Conservation (phyloP, 2,797 vertebrate species). For the Muscicapa striata region DNA sequence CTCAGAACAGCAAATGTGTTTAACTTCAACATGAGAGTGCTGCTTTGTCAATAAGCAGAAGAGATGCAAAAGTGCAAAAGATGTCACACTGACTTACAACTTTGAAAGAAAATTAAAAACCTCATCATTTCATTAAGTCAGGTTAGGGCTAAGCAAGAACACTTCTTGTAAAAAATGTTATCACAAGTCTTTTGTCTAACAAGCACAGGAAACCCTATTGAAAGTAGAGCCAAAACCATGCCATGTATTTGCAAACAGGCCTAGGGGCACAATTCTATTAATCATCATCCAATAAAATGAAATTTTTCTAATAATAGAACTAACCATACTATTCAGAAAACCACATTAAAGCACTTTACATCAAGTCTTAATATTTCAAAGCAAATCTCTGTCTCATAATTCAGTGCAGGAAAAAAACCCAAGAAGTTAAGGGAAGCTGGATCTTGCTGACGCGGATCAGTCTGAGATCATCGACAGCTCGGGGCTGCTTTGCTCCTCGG, state of each 20-base stretch:
- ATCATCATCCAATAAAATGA: neutral
- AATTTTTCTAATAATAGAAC: neutral
- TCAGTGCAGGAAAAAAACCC: neutral
- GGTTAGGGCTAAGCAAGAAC: neutral
- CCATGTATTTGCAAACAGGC: neutral
- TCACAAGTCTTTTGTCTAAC: neutral
- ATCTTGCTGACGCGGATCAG: neutral
- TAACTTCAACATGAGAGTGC: neutral
- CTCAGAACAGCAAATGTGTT: neutral
- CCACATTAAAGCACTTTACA: neutral
- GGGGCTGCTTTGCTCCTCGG: accelerated
- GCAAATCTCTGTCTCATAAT: neutral
- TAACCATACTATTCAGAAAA: neutral
- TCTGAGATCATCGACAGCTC: neutral
- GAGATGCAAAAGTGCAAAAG: neutral
- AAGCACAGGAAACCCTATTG: neutral
- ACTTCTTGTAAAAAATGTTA: neutral
- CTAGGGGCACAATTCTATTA: accelerated
- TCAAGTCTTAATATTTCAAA: neutral
- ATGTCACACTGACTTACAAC: neutral
- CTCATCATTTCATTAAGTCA: neutral
- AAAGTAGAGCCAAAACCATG: neutral
- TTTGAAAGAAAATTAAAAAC: neutral
- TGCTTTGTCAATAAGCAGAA: neutral
- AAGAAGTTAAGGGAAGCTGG: neutral